These are phyloP conservation scores for Malurus elegans DNA, from an alignment of 2,113 vertebrate genomes.

Conservation along the genomic window DNA sequence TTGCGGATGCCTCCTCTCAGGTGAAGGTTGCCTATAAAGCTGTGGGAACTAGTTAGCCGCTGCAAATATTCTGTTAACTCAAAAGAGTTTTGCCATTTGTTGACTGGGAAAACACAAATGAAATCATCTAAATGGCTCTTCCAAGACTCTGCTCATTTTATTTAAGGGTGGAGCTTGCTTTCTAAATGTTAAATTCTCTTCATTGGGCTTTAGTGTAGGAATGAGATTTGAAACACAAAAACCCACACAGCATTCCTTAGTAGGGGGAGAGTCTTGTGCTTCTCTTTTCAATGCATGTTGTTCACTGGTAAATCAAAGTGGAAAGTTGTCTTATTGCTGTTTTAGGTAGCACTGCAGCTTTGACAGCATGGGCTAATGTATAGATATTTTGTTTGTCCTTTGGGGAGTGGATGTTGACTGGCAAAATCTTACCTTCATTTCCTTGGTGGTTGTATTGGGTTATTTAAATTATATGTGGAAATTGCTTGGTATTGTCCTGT, in stretches of 20 bases:
- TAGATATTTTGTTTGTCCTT: neutral
- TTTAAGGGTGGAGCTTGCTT: neutral
- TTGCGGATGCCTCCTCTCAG: neutral
- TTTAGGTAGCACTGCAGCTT: neutral
- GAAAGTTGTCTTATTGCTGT: neutral
- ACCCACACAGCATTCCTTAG: neutral
- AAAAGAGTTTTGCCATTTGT: neutral
- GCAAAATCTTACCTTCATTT: neutral
- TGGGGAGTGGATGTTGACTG: neutral
- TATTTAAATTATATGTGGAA: neutral
- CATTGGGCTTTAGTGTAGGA: neutral
- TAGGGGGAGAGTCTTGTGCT: neutral
- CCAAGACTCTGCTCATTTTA: neutral
- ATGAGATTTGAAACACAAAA: neutral
- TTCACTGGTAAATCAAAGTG: neutral
- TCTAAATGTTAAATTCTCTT: neutral
- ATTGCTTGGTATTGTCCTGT: neutral
- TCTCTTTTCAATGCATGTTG: neutral
- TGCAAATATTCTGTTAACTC: neutral
- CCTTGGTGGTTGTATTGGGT: neutral
- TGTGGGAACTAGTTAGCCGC: neutral
- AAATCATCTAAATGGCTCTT: neutral
- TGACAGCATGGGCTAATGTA: neutral
- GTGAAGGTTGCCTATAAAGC: neutral
- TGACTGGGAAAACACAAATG: neutral